Conservation (phyloP, 2,797 vertebrate genomes). For the Distichodus sexfasciatus region DNA sequence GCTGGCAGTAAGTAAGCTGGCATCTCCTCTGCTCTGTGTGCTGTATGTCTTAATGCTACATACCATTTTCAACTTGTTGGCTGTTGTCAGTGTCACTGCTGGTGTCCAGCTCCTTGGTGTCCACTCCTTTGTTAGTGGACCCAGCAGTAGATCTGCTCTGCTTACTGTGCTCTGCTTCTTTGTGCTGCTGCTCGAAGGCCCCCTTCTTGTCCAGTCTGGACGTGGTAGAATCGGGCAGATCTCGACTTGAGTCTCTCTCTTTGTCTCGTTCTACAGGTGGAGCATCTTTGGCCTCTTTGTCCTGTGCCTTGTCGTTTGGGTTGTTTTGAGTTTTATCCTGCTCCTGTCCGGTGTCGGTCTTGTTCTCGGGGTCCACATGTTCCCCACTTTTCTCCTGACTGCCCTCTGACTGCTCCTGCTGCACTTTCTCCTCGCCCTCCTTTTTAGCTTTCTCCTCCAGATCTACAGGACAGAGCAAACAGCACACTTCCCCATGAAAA, state of each 20-base stretch:
- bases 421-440: conserved; percentile 28
- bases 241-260: conserved; percentile 26
- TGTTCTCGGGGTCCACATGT: not conserved
- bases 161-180: conserved; percentile 58
- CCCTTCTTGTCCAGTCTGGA: conserved; percentile 48
- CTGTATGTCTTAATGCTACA: conserved; percentile 20
- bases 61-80: conserved; percentile 71
- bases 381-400: conserved; percentile 20
- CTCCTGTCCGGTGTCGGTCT: conserved; percentile 14
- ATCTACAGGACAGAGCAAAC: conserved; percentile 48
- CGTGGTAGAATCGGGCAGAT: conserved; percentile 16
- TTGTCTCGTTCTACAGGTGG: not conserved
- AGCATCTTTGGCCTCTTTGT: conserved; percentile 13
- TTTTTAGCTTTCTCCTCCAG: conserved; percentile 31
- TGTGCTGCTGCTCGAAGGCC: conserved; percentile 48
- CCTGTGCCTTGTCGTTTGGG: conserved; percentile 23
- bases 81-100: conserved; percentile 55
- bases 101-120: conserved; percentile 36
- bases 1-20: no score
- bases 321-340: conserved; percentile 29
- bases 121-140: not conserved
- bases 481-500: no score
- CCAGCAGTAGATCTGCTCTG: conserved; percentile 41
- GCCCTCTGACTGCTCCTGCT: conserved; percentile 29
- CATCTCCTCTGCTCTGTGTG: not conserved